Base-by-base conservation (phyloP, 2,888 invertebrate genomes). In the Mimas tiliae region DNA sequence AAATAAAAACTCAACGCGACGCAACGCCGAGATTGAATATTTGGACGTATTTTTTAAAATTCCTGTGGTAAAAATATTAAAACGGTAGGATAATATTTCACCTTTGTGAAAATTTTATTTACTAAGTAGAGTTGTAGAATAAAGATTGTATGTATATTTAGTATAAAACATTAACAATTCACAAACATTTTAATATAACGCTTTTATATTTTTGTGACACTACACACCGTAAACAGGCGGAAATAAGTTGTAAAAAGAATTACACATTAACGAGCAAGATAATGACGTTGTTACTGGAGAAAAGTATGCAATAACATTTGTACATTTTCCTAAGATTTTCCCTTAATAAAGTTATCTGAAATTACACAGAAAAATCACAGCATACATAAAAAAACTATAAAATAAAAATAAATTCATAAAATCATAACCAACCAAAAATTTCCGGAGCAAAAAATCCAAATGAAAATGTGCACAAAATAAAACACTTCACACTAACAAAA, bases 381-480 rank as follows among this genome's bases (percentile, higher is more conserved):
- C 27, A 58, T 21, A 65, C n/a, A n/a, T n/a, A n/a, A n/a, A n/a
- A n/a, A n/a, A 34, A 47, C 21, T 19, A 68, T 71, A 72, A 72
- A 65, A 73, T 70, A 63, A 71, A 75, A 77, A 74, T 74, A 79
- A 75, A 75, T 80, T 75, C 73, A 84, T 82, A 81, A 71, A 85
- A 85, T 80, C 83, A 81, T 68, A 90, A 91, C 91, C 89, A 91
- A 92, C 91, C 93, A 90, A 92, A 90, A 90, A 86, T 74, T 79
- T 90, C 91, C 89, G 87, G 84, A 86, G 87, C 88, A 90, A 92
- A 91, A 88, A 93, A 91, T 91, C 92, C 92, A 91, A 93, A 91
- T 86, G 74, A 88, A 89, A 88, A 85, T 84, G 85, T 84, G 91
- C 93, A 93, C 92, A 91, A 88, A 91, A 87, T 78, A 86, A 81